These are phyloP conservation scores for Ceratothoa steindachneri DNA, from an alignment of 2,888 invertebrate species.

Conservation along the genomic window DNA sequence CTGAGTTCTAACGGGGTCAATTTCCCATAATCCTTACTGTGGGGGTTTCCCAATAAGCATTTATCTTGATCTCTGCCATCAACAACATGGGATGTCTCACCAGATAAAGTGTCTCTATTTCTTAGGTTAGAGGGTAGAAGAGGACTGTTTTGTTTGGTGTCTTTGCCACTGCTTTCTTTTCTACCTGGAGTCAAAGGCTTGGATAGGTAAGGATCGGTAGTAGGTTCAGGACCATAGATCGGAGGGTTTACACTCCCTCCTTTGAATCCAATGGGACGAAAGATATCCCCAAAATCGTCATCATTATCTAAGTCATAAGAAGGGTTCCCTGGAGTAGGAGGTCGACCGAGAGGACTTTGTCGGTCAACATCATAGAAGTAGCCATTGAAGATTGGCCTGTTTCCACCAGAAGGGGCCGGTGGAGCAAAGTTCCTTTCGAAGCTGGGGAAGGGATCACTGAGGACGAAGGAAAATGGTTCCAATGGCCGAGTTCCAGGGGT, in stretches of 20 bases:
- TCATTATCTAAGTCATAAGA: not conserved
- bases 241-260: not conserved
- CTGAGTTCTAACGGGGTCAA: too few species aligned
- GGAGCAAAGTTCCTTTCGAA: not conserved
- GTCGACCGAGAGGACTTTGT: not conserved
- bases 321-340: not conserved
- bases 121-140: not conserved
- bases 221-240: not conserved
- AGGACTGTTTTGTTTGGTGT: not conserved
- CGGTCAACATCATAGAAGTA: not conserved
- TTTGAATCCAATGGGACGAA: not conserved
- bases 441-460: not conserved
- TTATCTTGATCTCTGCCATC: too few species aligned
- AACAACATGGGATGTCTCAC: too few species aligned
- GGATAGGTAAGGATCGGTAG: not conserved
- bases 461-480: not conserved
- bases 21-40: too few species aligned
- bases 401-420: not conserved
- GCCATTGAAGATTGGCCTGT: not conserved
- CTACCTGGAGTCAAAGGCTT: not conserved
- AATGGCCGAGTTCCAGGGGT: too few species aligned
- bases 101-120: not conserved
- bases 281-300: not conserved
- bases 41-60: too few species aligned
- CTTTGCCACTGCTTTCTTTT: not conserved